Conservation (phyloP, 2,113 vertebrate species). For the Cheilinus undulatus region DNA sequence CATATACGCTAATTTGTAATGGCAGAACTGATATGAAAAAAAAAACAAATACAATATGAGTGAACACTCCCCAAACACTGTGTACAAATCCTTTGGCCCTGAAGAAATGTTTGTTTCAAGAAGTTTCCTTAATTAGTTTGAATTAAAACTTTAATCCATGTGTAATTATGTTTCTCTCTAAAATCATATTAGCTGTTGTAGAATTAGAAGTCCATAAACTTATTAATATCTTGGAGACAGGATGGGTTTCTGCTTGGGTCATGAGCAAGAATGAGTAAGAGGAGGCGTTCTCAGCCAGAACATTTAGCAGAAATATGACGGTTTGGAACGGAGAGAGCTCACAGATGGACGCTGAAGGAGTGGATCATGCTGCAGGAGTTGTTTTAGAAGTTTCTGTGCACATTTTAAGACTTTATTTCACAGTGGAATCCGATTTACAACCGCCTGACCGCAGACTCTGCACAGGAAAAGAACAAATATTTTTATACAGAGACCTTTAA, state of each 20-base stretch:
- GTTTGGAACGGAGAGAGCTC: conserved; percentile 37
- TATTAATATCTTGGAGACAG: not conserved
- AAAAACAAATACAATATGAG: too few relatives aligned
- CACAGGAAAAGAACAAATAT: conserved; percentile 10
- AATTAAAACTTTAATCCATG: not conserved
- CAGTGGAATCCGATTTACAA: not conserved
- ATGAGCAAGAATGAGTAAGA: conserved; percentile 1
- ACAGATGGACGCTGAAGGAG: conserved; percentile 53
- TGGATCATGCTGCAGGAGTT: conserved; percentile 16
- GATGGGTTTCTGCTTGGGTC: not conserved
- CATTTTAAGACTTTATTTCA: conserved; percentile 11
- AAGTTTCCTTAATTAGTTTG: not conserved
- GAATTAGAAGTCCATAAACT: not conserved
- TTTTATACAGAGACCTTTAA: conserved; percentile 1
- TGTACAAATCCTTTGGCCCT: too few relatives aligned
- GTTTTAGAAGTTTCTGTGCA: conserved; percentile 24
- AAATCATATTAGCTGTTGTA: not conserved
- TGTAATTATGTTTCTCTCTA: not conserved
- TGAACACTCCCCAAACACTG: too few relatives aligned
- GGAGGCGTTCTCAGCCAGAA: not conserved
- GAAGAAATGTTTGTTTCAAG: too few relatives aligned
- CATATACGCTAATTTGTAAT: too few relatives aligned
- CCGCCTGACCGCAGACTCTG: not conserved
- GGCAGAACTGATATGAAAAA: too few relatives aligned
- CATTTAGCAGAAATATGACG: conserved; percentile 8